Base-by-base conservation (phyloP, 2,888 invertebrate genomes). In the Nomada flava region DNA sequence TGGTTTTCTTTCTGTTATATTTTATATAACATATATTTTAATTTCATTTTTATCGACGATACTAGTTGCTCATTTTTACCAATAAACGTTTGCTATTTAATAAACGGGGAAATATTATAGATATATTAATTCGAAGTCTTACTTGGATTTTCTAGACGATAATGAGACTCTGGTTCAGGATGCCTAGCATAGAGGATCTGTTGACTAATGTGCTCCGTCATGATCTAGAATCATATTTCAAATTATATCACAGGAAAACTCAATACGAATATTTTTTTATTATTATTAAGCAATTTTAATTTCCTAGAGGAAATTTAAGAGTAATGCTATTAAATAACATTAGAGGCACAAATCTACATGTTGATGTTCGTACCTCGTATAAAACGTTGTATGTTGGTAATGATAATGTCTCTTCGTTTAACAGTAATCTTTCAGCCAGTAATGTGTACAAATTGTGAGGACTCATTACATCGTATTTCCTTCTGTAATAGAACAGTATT, bases 391-490 rank as follows among this genome's bases (percentile, higher is more conserved):
- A 99, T 1, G 98, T 99, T 67, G 99, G 97, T 94, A 99, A 95
- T 69, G 98, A 97, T 75, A 99, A 95, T 13, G 97, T 97, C 92
- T 98, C 98, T 92, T 98, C 98, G 92, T 98, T 97, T 76, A 98
- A 95, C 89, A 98, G 95, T 90, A 99, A 95, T 86, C 99, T 96
- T 92, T 99, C 99, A 52, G 99, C 98, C 90, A 99, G 95, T 91
- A 99, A 95, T 42, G 99, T 99, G 95, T 99, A 99, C 92, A 99
- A 95, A 95, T 99, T 99, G 95, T 98, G 98, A 1, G 99, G 98
- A 87, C 98, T 98, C 98, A 99, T 99, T 73, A 99, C 98, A 94
- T 99, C 99, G 94, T 99, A 99, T 94, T 99, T 99, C 91, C 99
- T 96, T 95, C 98, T 98, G 69, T 13, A 77, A 82, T 60, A 13